Conservation (phyloP, 1,140 invertebrate species). For the Pectinophora gossypiella region DNA sequence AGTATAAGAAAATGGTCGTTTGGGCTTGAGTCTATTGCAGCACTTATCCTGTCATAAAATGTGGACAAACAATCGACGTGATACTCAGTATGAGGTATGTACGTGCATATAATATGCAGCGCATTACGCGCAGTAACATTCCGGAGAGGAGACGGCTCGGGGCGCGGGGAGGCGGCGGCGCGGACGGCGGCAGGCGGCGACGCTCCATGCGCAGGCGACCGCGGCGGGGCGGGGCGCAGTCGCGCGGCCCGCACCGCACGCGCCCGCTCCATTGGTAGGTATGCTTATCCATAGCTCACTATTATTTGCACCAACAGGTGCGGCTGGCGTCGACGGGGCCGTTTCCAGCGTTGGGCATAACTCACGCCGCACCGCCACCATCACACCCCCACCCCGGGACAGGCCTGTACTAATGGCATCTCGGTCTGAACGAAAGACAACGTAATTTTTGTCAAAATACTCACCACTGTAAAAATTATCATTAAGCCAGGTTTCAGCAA, state of each 20-base stretch:
- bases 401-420: background rate
- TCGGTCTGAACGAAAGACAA: background rate
- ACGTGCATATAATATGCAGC: background rate
- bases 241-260: no score
- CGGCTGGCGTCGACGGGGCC: background rate
- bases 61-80: background rate
- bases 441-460: background rate
- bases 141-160: background rate
- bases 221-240: no score
- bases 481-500: background rate
- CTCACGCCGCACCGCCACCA: background rate
- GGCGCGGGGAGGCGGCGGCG: background rate
- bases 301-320: background rate
- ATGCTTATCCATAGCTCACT: background rate
- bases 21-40: background rate
- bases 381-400: background rate
- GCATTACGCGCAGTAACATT: background rate
- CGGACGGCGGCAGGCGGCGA: background rate
- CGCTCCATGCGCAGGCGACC: background rate
- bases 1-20: background rate
- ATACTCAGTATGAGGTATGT: background rate
- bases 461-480: background rate
- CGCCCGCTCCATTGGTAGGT: no score
- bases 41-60: background rate
- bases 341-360: background rate